Evolutionary conservation across 1,140 invertebrate genomes (phyloP).

Genomic region (Anagrus nilaparvatae): DNA sequence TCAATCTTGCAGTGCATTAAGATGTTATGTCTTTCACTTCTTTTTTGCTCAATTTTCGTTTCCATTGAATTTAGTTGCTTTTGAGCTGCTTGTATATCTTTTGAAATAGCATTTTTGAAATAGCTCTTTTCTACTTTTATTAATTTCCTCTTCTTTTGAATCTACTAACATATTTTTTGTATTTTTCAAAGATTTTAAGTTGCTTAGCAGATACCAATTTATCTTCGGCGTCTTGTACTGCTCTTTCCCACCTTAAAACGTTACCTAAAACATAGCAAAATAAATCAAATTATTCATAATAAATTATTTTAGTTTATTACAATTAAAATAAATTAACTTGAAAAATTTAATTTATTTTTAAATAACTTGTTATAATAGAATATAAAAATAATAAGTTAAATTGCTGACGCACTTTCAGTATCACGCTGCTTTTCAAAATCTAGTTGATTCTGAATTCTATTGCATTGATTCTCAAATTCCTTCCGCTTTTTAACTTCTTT

Average conservation of each 20-base stretch:
- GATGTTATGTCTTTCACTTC: slow-evolving; percentile 84
- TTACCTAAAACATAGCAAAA: slow-evolving; percentile 66
- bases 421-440: slow-evolving; percentile 94
- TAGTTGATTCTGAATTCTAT: slow-evolving; percentile 87
- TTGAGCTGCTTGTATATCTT: slow-evolving; percentile 81
- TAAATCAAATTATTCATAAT: no score
- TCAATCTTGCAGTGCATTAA: slow-evolving; percentile 96
- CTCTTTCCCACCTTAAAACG: slow-evolving; percentile 84
- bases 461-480: slow-evolving; percentile 96
- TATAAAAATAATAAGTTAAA: slow-evolving; percentile 4
- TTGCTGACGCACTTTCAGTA: slow-evolving; percentile 62
- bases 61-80: slow-evolving; percentile 80
- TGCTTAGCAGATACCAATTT: slow-evolving; percentile 80
- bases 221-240: slow-evolving; percentile 88
- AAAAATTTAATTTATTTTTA: neutral
- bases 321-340: no score
- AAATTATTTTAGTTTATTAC: neutral
- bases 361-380: slow-evolving; percentile 4
- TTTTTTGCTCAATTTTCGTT: slow-evolving; percentile 82
- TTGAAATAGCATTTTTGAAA: slow-evolving; percentile 75
- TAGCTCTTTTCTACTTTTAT: slow-evolving; percentile 72
- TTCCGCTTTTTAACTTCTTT: slow-evolving; percentile 86
- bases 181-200: slow-evolving; percentile 64
- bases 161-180: slow-evolving; percentile 77
- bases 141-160: slow-evolving; percentile 71